Base-by-base conservation (phyloP, 2,888 invertebrate species). In the Ditula angustiorana region DNA sequence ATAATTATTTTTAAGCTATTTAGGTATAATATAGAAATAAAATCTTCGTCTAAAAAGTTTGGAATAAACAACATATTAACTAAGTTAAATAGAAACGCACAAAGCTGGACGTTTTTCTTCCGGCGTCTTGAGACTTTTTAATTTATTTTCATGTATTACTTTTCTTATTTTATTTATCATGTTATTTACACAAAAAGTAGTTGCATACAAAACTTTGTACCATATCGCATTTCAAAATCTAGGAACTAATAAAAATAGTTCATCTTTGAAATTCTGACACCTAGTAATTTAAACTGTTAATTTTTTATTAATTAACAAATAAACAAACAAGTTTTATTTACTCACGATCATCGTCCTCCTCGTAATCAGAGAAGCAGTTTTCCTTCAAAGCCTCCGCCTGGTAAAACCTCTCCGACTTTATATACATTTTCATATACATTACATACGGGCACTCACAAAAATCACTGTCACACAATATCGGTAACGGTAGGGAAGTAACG, bases 381-480 rank as follows among this genome's bases (percentile, higher is more conserved):
- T 88, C 89, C 68, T 87, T 87, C 67, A 87, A 75, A n/a, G 76
- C 69, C 76, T 86, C 88, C 61, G 81, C 85, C 74, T 87, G 89
- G 69, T 90, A 91, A 65, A 92, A 92, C 75, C 89, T 81, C 72
- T 92, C 91, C 67, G 91, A 86, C 79, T 91, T 90, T 61, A 90
- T 90, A 72, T 90, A 90, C 90, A 91, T 91, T 81, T 90, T 89
- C 24, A 90, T 75, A 84, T 87, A 90, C 91, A 92, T 90, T 77
- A 80, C 87, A 78, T 66, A 61, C 55, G 69, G 19, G 61, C 70
- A 57, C 64, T 67, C 58, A 68, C 66, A 64, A 44, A 65, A 23
- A 64, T 28, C 55, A 60, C 49, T 44, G 44, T 44, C 52, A 57
- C 21, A 35, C 49, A 56, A 13, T 1, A 30, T 30, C 8, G 7